Evolutionary conservation across 2,888 invertebrate genomes (phyloP), one percentile per base, ranked within the genome.

Genomic region (Diploptera punctata): DNA sequence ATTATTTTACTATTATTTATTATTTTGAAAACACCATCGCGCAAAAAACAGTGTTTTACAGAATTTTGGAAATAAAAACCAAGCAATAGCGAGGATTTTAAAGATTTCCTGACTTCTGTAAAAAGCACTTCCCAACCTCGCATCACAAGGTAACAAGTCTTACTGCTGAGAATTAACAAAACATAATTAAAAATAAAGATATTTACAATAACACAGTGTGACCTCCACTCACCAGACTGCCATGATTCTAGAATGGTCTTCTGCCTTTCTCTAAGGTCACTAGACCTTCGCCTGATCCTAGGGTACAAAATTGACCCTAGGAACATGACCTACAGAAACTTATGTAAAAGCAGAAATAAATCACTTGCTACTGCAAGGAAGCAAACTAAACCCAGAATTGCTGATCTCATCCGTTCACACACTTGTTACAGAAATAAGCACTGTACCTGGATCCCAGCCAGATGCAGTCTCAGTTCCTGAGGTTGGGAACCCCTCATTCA

Each of bases 161-260:
- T n/a, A n/a, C n/a, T n/a, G n/a, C n/a, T n/a, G n/a, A n/a, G n/a
- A n/a, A n/a, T n/a, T n/a, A n/a, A n/a, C n/a, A n/a, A n/a, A n/a
- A n/a, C n/a, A n/a, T n/a, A n/a, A n/a, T n/a, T n/a, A n/a, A n/a
- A n/a, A n/a, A n/a, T n/a, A n/a, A n/a, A n/a, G n/a, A n/a, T n/a
- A n/a, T n/a, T n/a, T n/a, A n/a, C n/a, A n/a, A n/a, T n/a, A n/a
- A n/a, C n/a, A n/a, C n/a, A n/a, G n/a, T n/a, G n/a, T n/a, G n/a
- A n/a, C n/a, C n/a, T n/a, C n/a, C 57, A 43, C 69, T 62, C 68
- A 73, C 73, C 73, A 49, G 49, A 9, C 44, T 72, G 29, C 72
- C 74, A 74, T 52, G 60, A 57, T 43, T 74, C 70, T 29, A 74
- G 54, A 61, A 74, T 70, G 18, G 33, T 67, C 29, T 70, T 72